Base-by-base conservation (phyloP, 2,888 invertebrate species). In the Coelinius sp. region DNA sequence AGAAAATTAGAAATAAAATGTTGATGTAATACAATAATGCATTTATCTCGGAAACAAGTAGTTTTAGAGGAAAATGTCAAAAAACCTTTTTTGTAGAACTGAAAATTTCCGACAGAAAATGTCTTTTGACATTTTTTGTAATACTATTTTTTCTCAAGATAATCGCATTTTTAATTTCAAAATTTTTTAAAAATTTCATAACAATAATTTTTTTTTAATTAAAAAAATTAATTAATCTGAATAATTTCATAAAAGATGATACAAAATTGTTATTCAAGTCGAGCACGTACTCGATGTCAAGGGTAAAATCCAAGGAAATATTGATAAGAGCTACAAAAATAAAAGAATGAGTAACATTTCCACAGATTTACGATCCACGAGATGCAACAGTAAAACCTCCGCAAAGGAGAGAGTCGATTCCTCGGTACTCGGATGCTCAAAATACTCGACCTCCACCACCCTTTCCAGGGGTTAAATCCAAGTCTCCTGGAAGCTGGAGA, bases 361-460 rank as follows among this genome's bases (percentile, higher is more conserved):
- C 46, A 12, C 69, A 82, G 82, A 82, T 82, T 52, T 77, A 77
- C 35, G 78, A 82, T 78, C 82, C 79, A 12, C 75, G 69, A 7
- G 79, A 69, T 25, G 35, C 75, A 4, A 80, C 82, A 1, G 80
- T 78, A 3, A 84, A 83, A 63, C 78, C 80, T 31, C 75, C 82
- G 4, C 71, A 71, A 20, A 78, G 75, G 6, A 76, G 80, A n/a
- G 83, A 83, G 63, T 35, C 73, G n/a, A 71, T 80, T 38, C 80
- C 83, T 7, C 80, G 81, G 82, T 78, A 80, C 56, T 69, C 69
- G 8, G 20, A 62, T 17, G 73, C 38, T 20, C 75, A 75, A 25
- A 73, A 76, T 22, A 62, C 68, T 4, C 25, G 56, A 4, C 74
- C 77, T 14, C 70, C 70, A 2, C 70, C 73, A 7, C 68, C 70